Base-by-base conservation (phyloP, 2,113 vertebrate species). In the Xiphophorus couchianus region DNA sequence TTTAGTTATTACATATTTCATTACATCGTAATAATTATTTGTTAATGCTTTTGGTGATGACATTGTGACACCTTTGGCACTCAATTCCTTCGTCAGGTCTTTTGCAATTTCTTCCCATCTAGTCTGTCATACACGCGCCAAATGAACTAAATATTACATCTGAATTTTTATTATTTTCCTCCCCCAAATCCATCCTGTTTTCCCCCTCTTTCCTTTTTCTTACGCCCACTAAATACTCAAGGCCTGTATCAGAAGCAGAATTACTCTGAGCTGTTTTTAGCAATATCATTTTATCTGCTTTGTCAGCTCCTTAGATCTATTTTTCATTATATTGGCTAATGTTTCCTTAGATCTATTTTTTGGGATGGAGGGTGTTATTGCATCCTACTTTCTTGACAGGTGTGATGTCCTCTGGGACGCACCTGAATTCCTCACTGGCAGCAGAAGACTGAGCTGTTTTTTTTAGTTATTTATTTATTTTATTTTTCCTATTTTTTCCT, bases 371-470 rank as follows among this genome's bases (percentile, higher is more conserved):
- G 82, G 77, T 80, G 82, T 88, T 90, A 82, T 84, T 88, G 86
- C 87, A 81, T 88, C 78, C 83, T 81, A 85, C 78, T 85, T 80
- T 72, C 82, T 81, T 89, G 90, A 90, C 90, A 93, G 90, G 90
- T 92, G 90, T 90, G 87, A 89, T 86, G 88, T 92, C 92, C 90
- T 90, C 33, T 92, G 92, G 86, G 90, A 92, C 79, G 48, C 84
- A 90, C 84, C 84, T 85, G 86, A 83, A 90, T 89, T 91, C 87
- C 88, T 88, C 84, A 81, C 79, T 85, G 89, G 85, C 84, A 85
- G 82, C 75, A 81, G 75, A 48, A 84, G 72, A 66, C 77, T 74
- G 72, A 76, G 65, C 70, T 83, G 63, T 19, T 37, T 22, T 37
- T 66, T 51, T 33, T 33, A 48, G 14, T 17, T 25, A 51, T 54